These are phyloP conservation scores for Buphagus erythrorhynchus DNA, from an alignment of 2,797 vertebrate genomes.

Conservation along the genomic window DNA sequence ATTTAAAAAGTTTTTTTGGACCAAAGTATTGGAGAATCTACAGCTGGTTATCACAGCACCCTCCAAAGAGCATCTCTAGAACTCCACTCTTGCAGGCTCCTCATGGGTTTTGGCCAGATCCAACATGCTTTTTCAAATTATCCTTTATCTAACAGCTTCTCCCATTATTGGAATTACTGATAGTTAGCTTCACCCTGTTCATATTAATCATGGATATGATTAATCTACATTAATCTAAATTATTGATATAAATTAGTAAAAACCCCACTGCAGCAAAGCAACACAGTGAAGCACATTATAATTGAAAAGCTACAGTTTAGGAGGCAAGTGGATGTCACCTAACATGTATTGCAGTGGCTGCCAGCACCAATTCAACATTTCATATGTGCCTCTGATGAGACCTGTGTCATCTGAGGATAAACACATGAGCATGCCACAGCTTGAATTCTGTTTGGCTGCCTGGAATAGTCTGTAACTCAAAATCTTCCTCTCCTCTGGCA, in stretches of 20 bases:
- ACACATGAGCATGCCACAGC: neutral
- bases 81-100: neutral
- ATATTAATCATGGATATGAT: neutral
- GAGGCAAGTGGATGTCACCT: neutral
- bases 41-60: neutral
- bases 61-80: neutral
- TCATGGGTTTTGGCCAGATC: neutral
- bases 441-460: neutral
- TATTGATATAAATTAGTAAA: neutral
- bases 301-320: neutral
- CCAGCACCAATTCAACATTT: neutral
- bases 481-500: neutral
- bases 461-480: neutral
- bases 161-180: neutral
- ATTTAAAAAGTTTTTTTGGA: neutral
- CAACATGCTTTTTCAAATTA: neutral
- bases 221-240: neutral
- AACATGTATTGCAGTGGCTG: neutral
- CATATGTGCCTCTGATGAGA: neutral
- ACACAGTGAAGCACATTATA: neutral
- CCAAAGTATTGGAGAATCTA: neutral
- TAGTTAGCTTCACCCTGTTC: neutral
- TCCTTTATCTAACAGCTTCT: neutral
- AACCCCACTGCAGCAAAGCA: neutral
- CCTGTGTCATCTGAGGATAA: neutral